phyloP scores from a whole-genome alignment of 2,113 vertebrate genomes.

The Heterotilapia buettikoferi region DNA sequence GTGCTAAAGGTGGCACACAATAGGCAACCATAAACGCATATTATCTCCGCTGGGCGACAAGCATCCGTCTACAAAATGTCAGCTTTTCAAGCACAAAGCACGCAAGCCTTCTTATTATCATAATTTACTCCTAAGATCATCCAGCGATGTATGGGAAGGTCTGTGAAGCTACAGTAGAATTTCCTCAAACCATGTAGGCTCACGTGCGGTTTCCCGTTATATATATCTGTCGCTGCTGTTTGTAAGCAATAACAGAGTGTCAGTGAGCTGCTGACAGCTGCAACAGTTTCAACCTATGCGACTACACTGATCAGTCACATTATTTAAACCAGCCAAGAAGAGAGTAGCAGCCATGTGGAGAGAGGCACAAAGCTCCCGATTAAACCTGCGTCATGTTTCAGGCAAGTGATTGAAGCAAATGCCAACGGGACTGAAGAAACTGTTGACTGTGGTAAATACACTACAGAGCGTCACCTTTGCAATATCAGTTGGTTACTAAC shows the following conservation, averaged over 20 bases:
- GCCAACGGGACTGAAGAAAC: accelerated
- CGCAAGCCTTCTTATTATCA: slow-evolving; percentile 6
- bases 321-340: neutral
- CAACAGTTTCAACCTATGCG: accelerated
- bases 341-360: neutral
- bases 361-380: accelerated
- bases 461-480: neutral
- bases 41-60: neutral
- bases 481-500: neutral
- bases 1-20: neutral
- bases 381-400: neutral
- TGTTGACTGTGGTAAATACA: neutral
- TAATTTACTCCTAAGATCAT: neutral
- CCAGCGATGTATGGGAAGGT: neutral
- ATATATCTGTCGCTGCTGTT: neutral
- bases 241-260: neutral
- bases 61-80: neutral
- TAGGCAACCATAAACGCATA: neutral
- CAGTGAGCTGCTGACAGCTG: neutral
- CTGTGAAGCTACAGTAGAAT: neutral
- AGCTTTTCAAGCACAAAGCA: neutral
- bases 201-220: neutral
- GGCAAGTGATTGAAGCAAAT: neutral
- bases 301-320: neutral
- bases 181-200: neutral